Base-by-base conservation (phyloP, 2,113 vertebrate species). In the Podarcis muralis region DNA sequence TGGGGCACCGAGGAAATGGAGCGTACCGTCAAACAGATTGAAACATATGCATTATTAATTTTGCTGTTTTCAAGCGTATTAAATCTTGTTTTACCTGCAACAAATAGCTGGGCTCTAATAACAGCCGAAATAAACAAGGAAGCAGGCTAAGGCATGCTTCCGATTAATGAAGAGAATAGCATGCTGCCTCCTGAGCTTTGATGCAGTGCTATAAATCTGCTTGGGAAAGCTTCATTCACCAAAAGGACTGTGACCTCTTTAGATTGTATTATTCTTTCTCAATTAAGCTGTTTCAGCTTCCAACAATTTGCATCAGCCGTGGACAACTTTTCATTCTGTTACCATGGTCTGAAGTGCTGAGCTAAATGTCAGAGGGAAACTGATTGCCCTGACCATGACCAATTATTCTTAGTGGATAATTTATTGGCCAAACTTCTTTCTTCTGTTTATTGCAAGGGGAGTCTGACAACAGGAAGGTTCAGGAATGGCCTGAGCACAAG, bases 1-100 rank as follows among this genome's bases (percentile, higher is more conserved):
- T 81, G 43, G 16, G 90, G 86, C 15, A 48, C 3, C 48, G 85
- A 62, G 78, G 91, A 93, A 84, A 85, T 83, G 37, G 71, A 93
- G 48, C 84, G 82, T 83, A 93, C 79, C 81, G 53, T 93, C 74
- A 81, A 91, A 86, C 86, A 93, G 91, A 95, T 93, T 93, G 90
- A 94, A 92, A 35, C 59, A 80, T 84, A 90, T 86, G 62, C 75
- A 92, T 91, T 94, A 95, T 96, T 94, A 94, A 94, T 95, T 83
- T 32, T 79, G 40, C 90, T 91, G 35, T 92, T 93, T 87, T 86
- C 32, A 91, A 92, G 81, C 68, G 85, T 95, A 93, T 90, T 93
- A 94, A 95, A 93, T 92, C 85, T 74, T 92, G 79, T 92, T 94
- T 92, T 91, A 92, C 90, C 87, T 94, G 81, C 59, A 93, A 75